These are phyloP conservation scores for Cotesia chilonis DNA, from an alignment of 1,140 invertebrate genomes.

Conservation along the genomic window DNA sequence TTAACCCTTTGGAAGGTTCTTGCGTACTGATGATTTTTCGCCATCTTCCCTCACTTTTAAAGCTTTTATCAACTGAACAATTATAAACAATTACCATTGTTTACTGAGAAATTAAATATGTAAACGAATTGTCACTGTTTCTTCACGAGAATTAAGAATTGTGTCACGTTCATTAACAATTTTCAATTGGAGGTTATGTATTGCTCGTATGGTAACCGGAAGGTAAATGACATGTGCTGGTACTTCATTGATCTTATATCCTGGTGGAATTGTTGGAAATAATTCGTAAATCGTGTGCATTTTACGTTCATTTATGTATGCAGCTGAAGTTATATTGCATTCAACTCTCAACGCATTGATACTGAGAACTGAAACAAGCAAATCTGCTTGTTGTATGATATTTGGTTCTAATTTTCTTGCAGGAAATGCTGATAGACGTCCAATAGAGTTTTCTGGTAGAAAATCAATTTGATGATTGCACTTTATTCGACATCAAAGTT, in stretches of 20 bases:
- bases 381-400: constrained; percentile 4
- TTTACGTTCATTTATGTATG: constrained; percentile 11
- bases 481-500: constrained; percentile 8
- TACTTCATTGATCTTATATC: constrained; percentile 26
- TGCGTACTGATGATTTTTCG: neutral
- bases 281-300: constrained; percentile 17
- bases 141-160: constrained; percentile 11
- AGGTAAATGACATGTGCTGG: constrained; percentile 12
- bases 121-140: constrained; percentile 11
- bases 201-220: neutral
- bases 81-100: constrained; percentile 15
- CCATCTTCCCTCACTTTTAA: neutral
- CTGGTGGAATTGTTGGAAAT: neutral
- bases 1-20: constrained; percentile 1
- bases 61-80: neutral
- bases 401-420: constrained; percentile 10
- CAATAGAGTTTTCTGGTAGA: constrained; percentile 2
- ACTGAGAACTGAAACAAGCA: neutral
- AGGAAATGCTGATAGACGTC: neutral
- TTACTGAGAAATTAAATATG: neutral
- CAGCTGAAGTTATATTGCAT: constrained; percentile 29
- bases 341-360: constrained; percentile 12
- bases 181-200: neutral
- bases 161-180: constrained; percentile 16
- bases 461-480: neutral